These are phyloP conservation scores for Rhyzopertha dominica DNA, from an alignment of 1,140 invertebrate species.

Conservation along the genomic window DNA sequence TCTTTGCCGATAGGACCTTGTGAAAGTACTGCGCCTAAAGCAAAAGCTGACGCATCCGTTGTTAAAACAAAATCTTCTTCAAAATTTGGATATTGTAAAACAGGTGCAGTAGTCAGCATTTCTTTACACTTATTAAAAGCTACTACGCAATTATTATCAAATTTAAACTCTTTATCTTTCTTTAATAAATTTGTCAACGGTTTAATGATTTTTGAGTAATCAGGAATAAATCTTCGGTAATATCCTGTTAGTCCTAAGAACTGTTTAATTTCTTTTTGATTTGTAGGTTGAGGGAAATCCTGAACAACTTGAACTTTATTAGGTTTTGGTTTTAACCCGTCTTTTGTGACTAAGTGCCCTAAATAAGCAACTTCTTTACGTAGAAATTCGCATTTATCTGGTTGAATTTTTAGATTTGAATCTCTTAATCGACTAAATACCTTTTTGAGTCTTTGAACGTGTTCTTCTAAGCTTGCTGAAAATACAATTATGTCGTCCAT, in stretches of 20 bases:
- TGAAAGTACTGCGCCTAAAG: slow-evolving; percentile 22
- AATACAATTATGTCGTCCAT: slow-evolving; percentile 46
- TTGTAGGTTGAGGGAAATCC: slow-evolving; percentile 42
- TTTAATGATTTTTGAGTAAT: slow-evolving; percentile 38
- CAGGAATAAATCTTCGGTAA: slow-evolving; percentile 45
- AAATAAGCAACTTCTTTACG: slow-evolving; percentile 44
- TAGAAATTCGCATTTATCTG: slow-evolving; percentile 37
- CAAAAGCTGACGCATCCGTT: slow-evolving; percentile 22
- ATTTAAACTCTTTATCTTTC: slow-evolving; percentile 36
- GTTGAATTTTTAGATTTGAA: slow-evolving; percentile 25
- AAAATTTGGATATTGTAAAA: slow-evolving; percentile 32
- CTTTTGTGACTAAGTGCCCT: slow-evolving; percentile 42
- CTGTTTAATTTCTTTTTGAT: slow-evolving; percentile 39
- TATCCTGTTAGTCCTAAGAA: slow-evolving; percentile 47
- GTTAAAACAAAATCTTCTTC: slow-evolving; percentile 25
- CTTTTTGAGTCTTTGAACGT: slow-evolving; percentile 36
- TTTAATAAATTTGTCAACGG: slow-evolving; percentile 41
- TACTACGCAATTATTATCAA: slow-evolving; percentile 25
- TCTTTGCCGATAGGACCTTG: slow-evolving; percentile 21
- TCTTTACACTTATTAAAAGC: slow-evolving; percentile 29
- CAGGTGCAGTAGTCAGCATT: slow-evolving; percentile 8
- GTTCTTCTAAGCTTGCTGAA: slow-evolving; percentile 31
- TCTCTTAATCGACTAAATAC: slow-evolving; percentile 33
- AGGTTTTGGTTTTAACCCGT: slow-evolving; percentile 44
- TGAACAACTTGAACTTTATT: slow-evolving; percentile 39